Percentiles rank a stretch among this genome's conserved stretches.
These are phyloP conservation scores for Gymnobelideus leadbeateri DNA, from an alignment of 2,113 vertebrate species.

Conservation along the genomic window DNA sequence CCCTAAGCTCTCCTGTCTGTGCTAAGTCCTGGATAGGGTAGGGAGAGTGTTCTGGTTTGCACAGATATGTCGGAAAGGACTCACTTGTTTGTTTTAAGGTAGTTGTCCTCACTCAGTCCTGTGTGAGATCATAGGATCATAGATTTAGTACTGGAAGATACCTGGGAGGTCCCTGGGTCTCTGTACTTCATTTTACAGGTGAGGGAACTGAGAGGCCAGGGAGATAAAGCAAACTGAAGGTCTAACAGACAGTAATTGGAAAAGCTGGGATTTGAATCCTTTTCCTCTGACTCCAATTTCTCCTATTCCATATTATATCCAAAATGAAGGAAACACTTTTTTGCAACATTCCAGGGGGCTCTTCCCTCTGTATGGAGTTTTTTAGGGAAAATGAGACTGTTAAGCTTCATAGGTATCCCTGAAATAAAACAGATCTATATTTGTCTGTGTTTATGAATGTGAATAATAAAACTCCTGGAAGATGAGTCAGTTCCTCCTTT, in stretches of 20 bases:
- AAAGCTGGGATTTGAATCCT: background rate
- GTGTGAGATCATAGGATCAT: background rate
- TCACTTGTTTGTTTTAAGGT: slow-evolving; percentile 53
- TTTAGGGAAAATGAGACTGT: background rate
- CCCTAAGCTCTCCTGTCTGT: slow-evolving; percentile 64
- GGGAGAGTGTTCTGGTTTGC: slow-evolving; percentile 70
- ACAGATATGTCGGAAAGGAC: slow-evolving; percentile 57
- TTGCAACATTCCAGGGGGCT: background rate
- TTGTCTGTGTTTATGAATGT: background rate
- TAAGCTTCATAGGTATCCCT: background rate
- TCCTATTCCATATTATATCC: background rate
- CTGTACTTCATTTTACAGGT: background rate
- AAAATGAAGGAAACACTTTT: background rate
- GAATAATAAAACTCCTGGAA: background rate
- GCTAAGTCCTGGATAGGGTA: slow-evolving; percentile 70
- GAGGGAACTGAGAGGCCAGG: background rate
- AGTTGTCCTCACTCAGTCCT: slow-evolving; percentile 32
- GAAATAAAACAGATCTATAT: background rate
- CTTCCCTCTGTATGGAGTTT: background rate
- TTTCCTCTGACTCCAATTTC: background rate
- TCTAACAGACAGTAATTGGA: background rate
- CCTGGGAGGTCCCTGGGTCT: background rate
- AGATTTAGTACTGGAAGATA: background rate
- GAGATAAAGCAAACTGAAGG: background rate
- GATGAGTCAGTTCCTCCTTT: background rate